These are phyloP conservation scores for Meriones psammophilus DNA, from an alignment of 2,797 vertebrate genomes.

Conservation along the genomic window DNA sequence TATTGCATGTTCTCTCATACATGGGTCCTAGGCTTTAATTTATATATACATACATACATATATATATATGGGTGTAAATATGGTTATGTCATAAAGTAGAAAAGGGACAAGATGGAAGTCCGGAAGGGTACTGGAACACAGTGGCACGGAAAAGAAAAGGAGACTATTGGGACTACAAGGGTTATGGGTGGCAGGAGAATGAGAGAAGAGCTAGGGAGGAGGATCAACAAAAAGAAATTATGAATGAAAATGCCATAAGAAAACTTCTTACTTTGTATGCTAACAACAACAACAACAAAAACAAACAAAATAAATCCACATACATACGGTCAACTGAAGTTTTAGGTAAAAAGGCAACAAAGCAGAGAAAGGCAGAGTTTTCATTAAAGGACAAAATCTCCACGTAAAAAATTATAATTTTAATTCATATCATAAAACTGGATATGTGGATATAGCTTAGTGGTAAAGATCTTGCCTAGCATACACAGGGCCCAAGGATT, in stretches of 20 bases:
- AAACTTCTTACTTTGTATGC: not conserved
- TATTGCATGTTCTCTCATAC: not conserved
- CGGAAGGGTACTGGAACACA: not conserved
- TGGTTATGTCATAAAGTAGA: not conserved
- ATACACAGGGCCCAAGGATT: not conserved
- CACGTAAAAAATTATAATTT: not conserved
- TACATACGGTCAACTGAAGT: not conserved
- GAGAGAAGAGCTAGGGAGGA: not conserved
- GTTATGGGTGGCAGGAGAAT: not conserved
- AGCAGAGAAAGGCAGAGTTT: not conserved
- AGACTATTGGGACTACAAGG: not conserved
- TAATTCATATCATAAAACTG: not conserved
- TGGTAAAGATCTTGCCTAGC: not conserved
- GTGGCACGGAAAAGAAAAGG: not conserved
- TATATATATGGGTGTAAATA: not conserved
- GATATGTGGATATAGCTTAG: not conserved
- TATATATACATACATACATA: not conserved
- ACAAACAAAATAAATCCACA: not conserved
- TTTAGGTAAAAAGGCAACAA: not conserved
- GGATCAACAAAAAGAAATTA: not conserved
- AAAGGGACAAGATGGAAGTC: too few relatives aligned
- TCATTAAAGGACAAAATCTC: not conserved
- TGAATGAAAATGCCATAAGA: not conserved
- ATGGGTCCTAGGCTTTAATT: not conserved
- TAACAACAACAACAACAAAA: not conserved